Evolutionary conservation across 2,888 invertebrate genomes (phyloP).

Genomic region (Seladonia tumulorum): DNA sequence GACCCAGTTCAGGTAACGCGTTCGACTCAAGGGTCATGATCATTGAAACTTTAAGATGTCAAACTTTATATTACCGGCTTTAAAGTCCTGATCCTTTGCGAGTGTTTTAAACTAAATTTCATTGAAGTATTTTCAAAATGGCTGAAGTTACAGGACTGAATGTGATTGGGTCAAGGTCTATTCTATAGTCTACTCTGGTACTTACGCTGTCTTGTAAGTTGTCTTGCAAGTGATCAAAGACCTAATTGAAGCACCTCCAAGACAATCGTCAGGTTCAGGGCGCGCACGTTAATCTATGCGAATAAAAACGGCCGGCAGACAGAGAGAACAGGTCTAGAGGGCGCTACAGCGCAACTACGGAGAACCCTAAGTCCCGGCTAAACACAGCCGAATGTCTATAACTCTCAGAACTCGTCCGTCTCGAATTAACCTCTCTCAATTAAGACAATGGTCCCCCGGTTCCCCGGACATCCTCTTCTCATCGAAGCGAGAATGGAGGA

Average conservation of each 20-base stretch:
- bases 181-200: no score
- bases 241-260: neutral
- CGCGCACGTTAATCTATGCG: neutral
- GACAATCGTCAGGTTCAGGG: neutral
- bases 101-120: no score
- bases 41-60: neutral
- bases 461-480: slow-evolving; percentile 66
- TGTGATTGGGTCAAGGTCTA: neutral
- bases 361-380: slow-evolving; percentile 66
- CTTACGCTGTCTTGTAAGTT: neutral
- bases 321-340: slow-evolving; percentile 14
- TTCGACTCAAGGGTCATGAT: neutral
- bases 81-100: no score
- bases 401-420: slow-evolving; percentile 71
- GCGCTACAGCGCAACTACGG: slow-evolving; percentile 61
- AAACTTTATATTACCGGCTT: no score
- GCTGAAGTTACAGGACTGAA: no score
- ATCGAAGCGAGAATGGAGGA: slow-evolving; percentile 67
- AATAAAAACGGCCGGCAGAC: slow-evolving; percentile 28
- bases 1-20: neutral
- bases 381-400: slow-evolving; percentile 68
- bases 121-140: no score
- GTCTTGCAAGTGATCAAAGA: neutral
- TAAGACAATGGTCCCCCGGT: slow-evolving; percentile 70
- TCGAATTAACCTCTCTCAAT: slow-evolving; percentile 75